A percentile compares a stretch with the other conserved stretches of the same genome.
phyloP scores from a whole-genome alignment of 2,888 invertebrate species.

The Brachynemurus nebulosus region DNA sequence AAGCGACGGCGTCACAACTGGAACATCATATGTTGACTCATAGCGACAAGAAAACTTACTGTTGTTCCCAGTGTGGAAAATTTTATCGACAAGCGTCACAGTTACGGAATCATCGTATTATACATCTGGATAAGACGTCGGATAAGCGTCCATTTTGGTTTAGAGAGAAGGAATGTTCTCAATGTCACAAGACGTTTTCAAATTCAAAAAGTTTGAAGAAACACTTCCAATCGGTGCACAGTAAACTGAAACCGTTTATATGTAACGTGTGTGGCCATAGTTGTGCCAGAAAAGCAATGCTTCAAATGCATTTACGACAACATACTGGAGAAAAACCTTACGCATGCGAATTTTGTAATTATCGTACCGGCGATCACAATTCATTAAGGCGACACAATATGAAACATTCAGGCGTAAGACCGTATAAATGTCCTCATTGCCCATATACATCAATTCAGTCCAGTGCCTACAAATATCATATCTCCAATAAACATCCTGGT shows the following conservation, averaged over 20 bases:
- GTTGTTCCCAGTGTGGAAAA: slow-evolving; percentile 41
- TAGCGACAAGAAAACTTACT: slow-evolving; percentile 34
- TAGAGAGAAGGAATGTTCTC: slow-evolving; percentile 48
- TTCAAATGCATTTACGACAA: slow-evolving; percentile 55
- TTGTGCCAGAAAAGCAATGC: slow-evolving; percentile 54
- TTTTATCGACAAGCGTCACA: slow-evolving; percentile 47
- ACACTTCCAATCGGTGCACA: slow-evolving; percentile 58
- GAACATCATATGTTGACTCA: slow-evolving; percentile 51
- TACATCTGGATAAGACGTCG: slow-evolving; percentile 30
- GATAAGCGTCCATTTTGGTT: slow-evolving; percentile 32
- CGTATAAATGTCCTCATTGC: slow-evolving; percentile 53
- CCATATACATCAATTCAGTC: slow-evolving; percentile 55
- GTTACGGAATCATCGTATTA: slow-evolving; percentile 43
- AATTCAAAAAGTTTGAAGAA: slow-evolving; percentile 52
- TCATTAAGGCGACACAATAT: slow-evolving; percentile 51
- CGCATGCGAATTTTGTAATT: slow-evolving; percentile 52
- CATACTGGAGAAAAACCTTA: slow-evolving; percentile 70
- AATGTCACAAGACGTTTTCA: slow-evolving; percentile 52
- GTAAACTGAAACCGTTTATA: slow-evolving; percentile 55
- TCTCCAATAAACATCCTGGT: slow-evolving; percentile 39
- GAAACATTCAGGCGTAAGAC: slow-evolving; percentile 41
- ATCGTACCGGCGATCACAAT: slow-evolving; percentile 61
- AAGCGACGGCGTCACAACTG: slow-evolving; percentile 40
- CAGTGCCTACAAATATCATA: slow-evolving; percentile 47
- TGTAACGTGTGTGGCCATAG: slow-evolving; percentile 63